Conservation (phyloP, 2,888 invertebrate species). For the Scaptomyza polygonia region DNA sequence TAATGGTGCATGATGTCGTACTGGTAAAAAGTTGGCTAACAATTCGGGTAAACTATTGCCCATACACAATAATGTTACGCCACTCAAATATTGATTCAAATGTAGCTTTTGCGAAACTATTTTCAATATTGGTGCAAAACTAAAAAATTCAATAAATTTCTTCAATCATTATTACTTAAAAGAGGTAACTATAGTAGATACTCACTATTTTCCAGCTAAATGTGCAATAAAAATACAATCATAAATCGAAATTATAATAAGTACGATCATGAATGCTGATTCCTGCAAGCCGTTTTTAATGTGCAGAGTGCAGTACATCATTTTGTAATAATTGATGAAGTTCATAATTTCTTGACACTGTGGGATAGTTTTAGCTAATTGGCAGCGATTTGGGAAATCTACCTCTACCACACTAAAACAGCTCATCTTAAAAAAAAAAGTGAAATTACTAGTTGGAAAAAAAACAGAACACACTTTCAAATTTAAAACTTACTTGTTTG, state of each 20-base stretch:
- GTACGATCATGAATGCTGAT: neutral
- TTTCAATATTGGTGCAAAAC: slow-evolving; percentile 16
- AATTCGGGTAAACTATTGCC: slow-evolving; percentile 49
- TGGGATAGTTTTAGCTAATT: neutral
- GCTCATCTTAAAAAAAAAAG: slow-evolving; percentile 34
- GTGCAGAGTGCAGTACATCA: slow-evolving; percentile 41
- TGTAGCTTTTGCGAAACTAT: slow-evolving; percentile 26
- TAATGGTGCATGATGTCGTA: slow-evolving; percentile 44
- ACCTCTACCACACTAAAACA: slow-evolving; percentile 38
- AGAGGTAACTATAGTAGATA: neutral
- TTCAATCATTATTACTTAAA: neutral
- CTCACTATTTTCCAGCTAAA: slow-evolving; percentile 28
- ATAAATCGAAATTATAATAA: neutral
- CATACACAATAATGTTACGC: slow-evolving; percentile 47
- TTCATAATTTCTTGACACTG: slow-evolving; percentile 27
- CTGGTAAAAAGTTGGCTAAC: slow-evolving; percentile 52
- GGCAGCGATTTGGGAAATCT: slow-evolving; percentile 27
- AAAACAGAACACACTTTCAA: neutral
- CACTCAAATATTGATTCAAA: slow-evolving; percentile 61
- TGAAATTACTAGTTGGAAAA: rapidly evolving
- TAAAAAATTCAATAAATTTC: neutral
- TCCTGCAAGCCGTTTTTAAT: slow-evolving; percentile 4
- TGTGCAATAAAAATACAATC: neutral
- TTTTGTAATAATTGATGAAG: slow-evolving; percentile 34
- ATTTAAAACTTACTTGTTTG: neutral